A percentile compares a stretch with the other conserved stretches of the same genome.
Evolutionary conservation across 2,888 invertebrate species (phyloP).

Genomic region (Slavum lentiscoides): DNA sequence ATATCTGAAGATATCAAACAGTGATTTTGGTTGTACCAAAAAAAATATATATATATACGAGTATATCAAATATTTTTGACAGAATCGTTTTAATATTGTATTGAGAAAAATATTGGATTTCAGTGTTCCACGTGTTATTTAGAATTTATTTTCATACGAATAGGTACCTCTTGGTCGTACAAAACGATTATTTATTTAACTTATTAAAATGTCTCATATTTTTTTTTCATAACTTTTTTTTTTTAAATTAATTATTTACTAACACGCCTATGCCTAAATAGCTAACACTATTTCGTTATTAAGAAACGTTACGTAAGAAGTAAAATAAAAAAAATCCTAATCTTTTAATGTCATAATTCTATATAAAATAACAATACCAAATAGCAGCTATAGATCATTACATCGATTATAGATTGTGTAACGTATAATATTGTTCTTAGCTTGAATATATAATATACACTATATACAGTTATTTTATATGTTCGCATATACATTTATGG

Average conservation of each 20-base stretch:
- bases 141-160: background rate
- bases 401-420: background rate
- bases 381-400: background rate
- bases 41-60: too few species aligned
- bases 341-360: background rate
- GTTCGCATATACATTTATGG: too few species aligned
- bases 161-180: background rate
- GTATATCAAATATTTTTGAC: background rate
- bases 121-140: background rate
- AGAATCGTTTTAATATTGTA: background rate
- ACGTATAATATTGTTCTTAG: too few species aligned
- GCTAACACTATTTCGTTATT: background rate
- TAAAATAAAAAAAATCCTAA: background rate
- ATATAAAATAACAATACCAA: background rate
- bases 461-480: too few species aligned
- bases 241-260: background rate
- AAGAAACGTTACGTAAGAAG: background rate
- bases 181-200: too few species aligned
- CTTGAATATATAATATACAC: too few species aligned
- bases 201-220: too few species aligned
- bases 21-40: background rate
- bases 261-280: background rate
- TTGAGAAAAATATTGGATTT: conserved; percentile 6
- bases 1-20: conserved; percentile 1
- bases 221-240: too few species aligned